Conservation (phyloP, 1,140 invertebrate genomes). For the Ceratosolen fusciceps region DNA sequence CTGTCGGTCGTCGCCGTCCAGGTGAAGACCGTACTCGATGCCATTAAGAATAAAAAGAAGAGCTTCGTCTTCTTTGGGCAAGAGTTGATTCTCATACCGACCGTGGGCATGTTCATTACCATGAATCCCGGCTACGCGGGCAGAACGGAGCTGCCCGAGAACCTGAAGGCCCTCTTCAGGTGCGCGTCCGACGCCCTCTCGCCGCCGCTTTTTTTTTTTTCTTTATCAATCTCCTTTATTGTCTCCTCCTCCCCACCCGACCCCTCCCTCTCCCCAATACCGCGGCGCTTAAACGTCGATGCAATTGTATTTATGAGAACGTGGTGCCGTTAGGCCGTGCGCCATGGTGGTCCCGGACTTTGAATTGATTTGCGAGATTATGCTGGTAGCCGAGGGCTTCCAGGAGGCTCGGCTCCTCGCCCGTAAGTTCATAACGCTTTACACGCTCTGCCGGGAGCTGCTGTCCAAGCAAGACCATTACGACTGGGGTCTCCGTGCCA, state of each 20-base stretch:
- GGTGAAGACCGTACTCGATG: conserved; percentile 86
- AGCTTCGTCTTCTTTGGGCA: conserved; percentile 90
- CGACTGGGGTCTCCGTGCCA: conserved; percentile 93
- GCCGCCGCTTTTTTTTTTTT: too few relatives aligned
- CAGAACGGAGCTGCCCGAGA: conserved; percentile 87
- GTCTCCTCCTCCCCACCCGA: too few relatives aligned
- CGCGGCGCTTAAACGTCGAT: too few relatives aligned
- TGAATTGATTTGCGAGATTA: conserved; percentile 94
- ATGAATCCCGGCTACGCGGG: conserved; percentile 96
- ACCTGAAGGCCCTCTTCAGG: conserved; percentile 81
- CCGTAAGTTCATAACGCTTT: conserved; percentile 93
- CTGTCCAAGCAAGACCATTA: conserved; percentile 95
- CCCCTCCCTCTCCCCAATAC: too few relatives aligned
- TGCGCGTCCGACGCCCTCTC: conserved; percentile 53
- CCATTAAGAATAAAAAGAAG: conserved; percentile 84
- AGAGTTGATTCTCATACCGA: conserved; percentile 80
- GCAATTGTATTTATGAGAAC: too few relatives aligned
- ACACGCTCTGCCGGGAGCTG: conserved; percentile 88
- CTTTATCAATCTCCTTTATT: too few relatives aligned
- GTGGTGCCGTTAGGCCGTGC: conserved; percentile 79
- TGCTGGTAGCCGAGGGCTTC: conserved; percentile 94
- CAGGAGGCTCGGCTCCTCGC: conserved; percentile 88
- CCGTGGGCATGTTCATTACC: conserved; percentile 93
- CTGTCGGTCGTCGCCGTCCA: conserved; percentile 93
- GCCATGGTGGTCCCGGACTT: conserved; percentile 96